Evolutionary conservation across 2,113 vertebrate species (phyloP), one percentile per base, ranked within the genome.

Genomic region (Octodon degus): DNA sequence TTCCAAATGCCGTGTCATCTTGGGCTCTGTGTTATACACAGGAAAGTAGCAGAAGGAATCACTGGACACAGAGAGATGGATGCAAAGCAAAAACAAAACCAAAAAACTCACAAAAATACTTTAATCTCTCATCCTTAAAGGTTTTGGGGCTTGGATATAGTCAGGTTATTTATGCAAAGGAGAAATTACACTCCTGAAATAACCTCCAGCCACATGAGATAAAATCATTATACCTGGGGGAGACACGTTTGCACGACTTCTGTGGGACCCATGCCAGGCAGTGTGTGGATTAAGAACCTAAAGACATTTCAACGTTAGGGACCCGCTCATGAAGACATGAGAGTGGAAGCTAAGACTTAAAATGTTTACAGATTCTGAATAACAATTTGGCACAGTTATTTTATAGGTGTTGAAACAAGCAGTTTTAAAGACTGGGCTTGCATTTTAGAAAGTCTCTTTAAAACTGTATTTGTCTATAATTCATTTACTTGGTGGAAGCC

Each of bases 321-420:
- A 34, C 7, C 65, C 82, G 13, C 40, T 55, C 2, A 16, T 17
- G 62, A 25, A 55, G 32, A 87, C 19, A 34, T 8, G 13, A 76
- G 13, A 19, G 47, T 13, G 53, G 60, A 93, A 37, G 86, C 2
- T 58, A 24, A 82, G 5, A 70, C 13, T 76, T n/a, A 76, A 53
- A 34, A 40, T 65, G n/a, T 74, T 83, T 40, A 65, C 14, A 90
- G 58, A 80, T 27, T 80, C 86, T 74, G 53, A 70, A 92, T 5
- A 84, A 20, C 62, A 77, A 72, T 47, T 83, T 92, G 50, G 74
- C n/a, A 65, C 24, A 58, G 37, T 63, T 43, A 58, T 83, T 91
- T 62, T 86, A 47, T 68, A 81, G 37, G 27, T 90, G 27, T 84
- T 83, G 16, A 92, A 96, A 86, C 70, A 70, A 81, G 67, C 53